Conservation (phyloP, 1,140 invertebrate species). For the Ceratosolen fusciceps region DNA sequence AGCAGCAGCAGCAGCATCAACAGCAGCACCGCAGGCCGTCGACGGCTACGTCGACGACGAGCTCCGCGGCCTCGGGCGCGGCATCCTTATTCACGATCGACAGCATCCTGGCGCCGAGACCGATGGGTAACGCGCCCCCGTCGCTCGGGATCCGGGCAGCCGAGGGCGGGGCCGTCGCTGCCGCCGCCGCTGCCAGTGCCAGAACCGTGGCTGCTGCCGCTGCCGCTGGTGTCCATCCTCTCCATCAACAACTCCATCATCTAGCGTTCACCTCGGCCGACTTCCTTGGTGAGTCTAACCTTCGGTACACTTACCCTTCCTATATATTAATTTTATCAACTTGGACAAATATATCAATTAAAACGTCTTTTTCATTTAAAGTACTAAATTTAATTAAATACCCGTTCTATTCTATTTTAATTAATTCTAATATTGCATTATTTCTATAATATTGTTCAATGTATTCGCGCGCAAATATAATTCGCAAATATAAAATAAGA, state of each 20-base stretch:
- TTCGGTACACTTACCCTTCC: too few species aligned
- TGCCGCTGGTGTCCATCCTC: slow-evolving; percentile 65
- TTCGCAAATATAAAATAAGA: too few species aligned
- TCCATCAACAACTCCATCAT: slow-evolving; percentile 74
- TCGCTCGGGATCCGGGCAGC: slow-evolving; percentile 35
- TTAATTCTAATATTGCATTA: too few species aligned
- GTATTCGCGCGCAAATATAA: too few species aligned
- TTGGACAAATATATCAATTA: too few species aligned
- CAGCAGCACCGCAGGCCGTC: neutral
- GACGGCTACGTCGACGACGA: neutral
- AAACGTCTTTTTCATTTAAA: too few species aligned
- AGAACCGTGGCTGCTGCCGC: slow-evolving; percentile 69
- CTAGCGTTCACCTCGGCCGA: slow-evolving; percentile 77
- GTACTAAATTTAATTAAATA: too few species aligned
- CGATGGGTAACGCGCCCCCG: slow-evolving; percentile 55
- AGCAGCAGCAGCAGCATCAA: neutral
- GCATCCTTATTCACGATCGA: slow-evolving; percentile 85
- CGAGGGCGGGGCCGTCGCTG: slow-evolving; percentile 47
- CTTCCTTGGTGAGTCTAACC: slow-evolving; percentile 84
- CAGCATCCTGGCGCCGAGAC: slow-evolving; percentile 80
- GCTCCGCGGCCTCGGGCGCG: neutral
- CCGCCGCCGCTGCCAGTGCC: slow-evolving; percentile 18
- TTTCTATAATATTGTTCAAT: too few species aligned
- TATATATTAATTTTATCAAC: too few species aligned
- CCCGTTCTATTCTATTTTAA: too few species aligned